Evolutionary conservation across 2,797 vertebrate species (phyloP).

Genomic region (Lagocephalus sceleratus): DNA sequence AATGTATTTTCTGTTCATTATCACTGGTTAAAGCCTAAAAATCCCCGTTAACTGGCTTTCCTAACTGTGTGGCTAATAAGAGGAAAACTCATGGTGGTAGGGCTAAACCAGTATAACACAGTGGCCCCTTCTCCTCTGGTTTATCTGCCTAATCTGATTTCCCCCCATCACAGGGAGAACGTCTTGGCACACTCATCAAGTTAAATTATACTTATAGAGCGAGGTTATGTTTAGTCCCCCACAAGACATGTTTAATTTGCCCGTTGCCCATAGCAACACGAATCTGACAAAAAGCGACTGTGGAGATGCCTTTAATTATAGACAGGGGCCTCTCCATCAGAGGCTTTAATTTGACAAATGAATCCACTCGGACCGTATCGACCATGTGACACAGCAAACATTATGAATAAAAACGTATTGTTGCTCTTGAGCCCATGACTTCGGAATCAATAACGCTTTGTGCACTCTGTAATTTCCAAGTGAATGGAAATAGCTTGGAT

Average conservation of each 20-base stretch:
- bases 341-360: slow-evolving; percentile 72
- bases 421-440: slow-evolving; percentile 46
- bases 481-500: not conserved
- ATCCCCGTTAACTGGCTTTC: slow-evolving; percentile 17
- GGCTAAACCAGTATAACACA: slow-evolving; percentile 13
- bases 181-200: slow-evolving; percentile 62
- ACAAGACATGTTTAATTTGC: slow-evolving; percentile 67
- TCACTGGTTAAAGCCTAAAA: too few relatives aligned
- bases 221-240: slow-evolving; percentile 72
- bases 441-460: not conserved
- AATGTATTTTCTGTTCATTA: not conserved
- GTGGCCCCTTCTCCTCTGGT: slow-evolving; percentile 28
- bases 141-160: slow-evolving; percentile 45
- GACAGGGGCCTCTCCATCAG: slow-evolving; percentile 65
- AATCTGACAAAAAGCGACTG: slow-evolving; percentile 64
- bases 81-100: slow-evolving; percentile 29
- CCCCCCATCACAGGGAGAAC: slow-evolving; percentile 40
- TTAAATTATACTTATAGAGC: slow-evolving; percentile 66
- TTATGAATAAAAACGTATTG: slow-evolving; percentile 28
- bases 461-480: slow-evolving; percentile 9
- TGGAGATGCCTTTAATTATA: slow-evolving; percentile 74
- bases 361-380: slow-evolving; percentile 43
- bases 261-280: slow-evolving; percentile 68
- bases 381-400: slow-evolving; percentile 49
- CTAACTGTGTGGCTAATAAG: slow-evolving; percentile 50